Conservation (phyloP, 2,797 vertebrate species). For the Oceanodroma leucorhoa region DNA sequence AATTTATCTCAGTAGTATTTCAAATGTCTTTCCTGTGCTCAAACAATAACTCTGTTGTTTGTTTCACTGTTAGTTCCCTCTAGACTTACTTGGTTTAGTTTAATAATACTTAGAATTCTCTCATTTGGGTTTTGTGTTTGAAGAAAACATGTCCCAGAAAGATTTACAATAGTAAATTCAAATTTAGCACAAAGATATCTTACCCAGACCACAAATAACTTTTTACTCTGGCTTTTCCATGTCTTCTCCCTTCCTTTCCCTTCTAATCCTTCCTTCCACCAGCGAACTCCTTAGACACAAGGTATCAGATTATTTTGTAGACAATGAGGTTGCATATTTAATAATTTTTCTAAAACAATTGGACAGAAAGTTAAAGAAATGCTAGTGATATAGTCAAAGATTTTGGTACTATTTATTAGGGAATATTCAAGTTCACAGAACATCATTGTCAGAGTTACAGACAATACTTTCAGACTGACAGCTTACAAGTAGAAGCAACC, state of each 20-base stretch:
- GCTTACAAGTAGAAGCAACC: slow-evolving; percentile 22
- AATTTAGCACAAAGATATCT: background rate
- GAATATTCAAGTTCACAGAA: slow-evolving; percentile 20
- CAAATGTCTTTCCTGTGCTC: background rate
- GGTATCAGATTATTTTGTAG: background rate
- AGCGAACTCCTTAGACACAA: background rate
- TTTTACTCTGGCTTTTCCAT: background rate
- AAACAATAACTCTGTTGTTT: background rate
- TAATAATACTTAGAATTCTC: background rate
- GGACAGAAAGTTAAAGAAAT: background rate
- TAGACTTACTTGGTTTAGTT: background rate
- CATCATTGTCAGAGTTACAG: background rate
- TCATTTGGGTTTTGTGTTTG: background rate
- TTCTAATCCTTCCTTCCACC: background rate
- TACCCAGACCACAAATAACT: background rate
- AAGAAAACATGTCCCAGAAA: background rate
- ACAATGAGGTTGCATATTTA: background rate
- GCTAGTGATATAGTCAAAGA: background rate
- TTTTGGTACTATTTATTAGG: background rate
- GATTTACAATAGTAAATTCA: background rate
- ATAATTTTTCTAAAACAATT: background rate
- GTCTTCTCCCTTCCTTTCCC: background rate
- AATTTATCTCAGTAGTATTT: background rate
- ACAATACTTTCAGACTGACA: background rate
- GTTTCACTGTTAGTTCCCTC: background rate